Percentiles rank a stretch among this genome's conserved stretches.
Conservation (phyloP, 2,888 invertebrate genomes). For the Coremacera marginata region DNA sequence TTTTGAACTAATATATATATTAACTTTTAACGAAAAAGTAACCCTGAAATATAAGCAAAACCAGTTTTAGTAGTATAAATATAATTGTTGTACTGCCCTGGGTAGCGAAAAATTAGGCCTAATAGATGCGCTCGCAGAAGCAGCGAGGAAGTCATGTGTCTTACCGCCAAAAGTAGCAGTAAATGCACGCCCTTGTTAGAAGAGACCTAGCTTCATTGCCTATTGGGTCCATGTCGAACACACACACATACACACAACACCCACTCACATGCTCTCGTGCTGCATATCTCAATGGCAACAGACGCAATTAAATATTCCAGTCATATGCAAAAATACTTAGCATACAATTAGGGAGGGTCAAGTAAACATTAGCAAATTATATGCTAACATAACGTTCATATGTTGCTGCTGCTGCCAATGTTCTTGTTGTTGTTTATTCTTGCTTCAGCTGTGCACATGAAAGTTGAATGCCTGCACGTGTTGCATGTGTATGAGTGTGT, state of each 20-base stretch:
- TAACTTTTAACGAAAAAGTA: too few species aligned
- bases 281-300: slow-evolving; percentile 15
- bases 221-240: not conserved
- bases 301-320: slow-evolving; percentile 51
- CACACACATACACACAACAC: not conserved
- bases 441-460: not conserved
- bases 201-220: too few species aligned
- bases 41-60: too few species aligned
- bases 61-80: too few species aligned
- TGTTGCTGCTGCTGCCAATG: not conserved
- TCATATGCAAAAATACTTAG: slow-evolving; percentile 56
- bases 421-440: slow-evolving; percentile 33
- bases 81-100: too few species aligned
- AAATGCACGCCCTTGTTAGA: too few species aligned
- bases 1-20: too few species aligned
- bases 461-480: slow-evolving; percentile 26
- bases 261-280: not conserved
- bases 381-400: slow-evolving; percentile 56
- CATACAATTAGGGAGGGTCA: slow-evolving; percentile 61
- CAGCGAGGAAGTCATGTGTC: too few species aligned
- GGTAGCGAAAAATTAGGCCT: too few species aligned
- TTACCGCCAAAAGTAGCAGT: too few species aligned
- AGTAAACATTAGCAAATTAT: slow-evolving; percentile 62
- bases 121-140: too few species aligned
- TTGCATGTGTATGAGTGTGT: slow-evolving; percentile 26